A percentile compares a stretch with the other conserved stretches of the same genome.
phyloP scores from a whole-genome alignment of 2,113 vertebrate genomes.

The Channa argus region DNA sequence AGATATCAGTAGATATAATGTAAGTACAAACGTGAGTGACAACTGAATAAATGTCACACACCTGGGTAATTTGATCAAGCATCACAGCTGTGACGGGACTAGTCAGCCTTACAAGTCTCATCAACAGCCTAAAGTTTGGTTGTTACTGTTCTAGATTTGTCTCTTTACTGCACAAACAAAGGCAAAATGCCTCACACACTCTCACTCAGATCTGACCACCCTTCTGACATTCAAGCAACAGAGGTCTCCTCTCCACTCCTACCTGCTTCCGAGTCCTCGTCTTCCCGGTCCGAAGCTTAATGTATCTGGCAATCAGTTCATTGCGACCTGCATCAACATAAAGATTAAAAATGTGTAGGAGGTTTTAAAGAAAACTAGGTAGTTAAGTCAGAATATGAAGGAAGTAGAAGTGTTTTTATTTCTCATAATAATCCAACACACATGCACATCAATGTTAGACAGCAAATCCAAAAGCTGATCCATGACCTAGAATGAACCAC shows the following conservation, averaged over 20 bases:
- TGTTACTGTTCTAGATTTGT: conserved; percentile 27
- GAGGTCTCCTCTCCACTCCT: conserved; percentile 75
- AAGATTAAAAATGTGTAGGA: background rate
- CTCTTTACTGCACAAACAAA: conserved; percentile 73
- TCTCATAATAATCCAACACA: no score
- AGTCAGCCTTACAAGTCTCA: conserved; percentile 28
- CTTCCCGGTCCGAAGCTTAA: conserved; percentile 98
- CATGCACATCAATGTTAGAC: no score
- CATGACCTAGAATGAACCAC: no score
- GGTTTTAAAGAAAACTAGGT: no score
- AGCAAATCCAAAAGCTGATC: no score
- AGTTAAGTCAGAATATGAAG: no score
- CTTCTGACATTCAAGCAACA: conserved; percentile 65
- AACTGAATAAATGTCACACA: conserved; percentile 23
- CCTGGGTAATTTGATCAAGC: conserved; percentile 33
- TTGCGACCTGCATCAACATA: conserved; percentile 89
- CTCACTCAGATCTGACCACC: conserved; percentile 69
- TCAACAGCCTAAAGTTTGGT: conserved; percentile 30
- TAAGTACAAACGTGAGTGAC: conserved; percentile 10
- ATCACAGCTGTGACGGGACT: conserved; percentile 26
- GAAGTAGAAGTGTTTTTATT: no score
- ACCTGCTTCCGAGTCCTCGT: conserved; percentile 99
- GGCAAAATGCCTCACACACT: conserved; percentile 74
- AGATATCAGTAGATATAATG: no score
- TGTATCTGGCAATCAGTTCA: conserved; percentile 99